Evolutionary conservation across 64 coral and sea anemone species (phyloP).

Genomic region (Pachyseris speciosa): DNA sequence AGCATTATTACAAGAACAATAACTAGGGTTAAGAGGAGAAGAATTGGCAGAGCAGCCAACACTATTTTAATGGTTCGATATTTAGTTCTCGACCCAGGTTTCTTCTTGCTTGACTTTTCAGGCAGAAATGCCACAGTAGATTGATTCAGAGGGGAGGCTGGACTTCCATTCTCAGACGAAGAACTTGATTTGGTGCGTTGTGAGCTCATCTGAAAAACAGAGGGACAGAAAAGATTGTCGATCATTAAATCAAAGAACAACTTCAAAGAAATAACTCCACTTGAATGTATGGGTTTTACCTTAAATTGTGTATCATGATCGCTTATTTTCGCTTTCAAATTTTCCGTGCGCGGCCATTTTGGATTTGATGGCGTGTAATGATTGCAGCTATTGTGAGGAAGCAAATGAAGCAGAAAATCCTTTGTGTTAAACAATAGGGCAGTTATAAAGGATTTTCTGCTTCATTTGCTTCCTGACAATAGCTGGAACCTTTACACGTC

Average conservation of each 20-base stretch:
- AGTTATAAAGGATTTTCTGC: no score
- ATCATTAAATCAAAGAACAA: background rate
- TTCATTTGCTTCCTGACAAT: no score
- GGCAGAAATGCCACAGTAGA: conserved; percentile 35
- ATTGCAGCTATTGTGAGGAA: no score
- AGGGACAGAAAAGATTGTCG: background rate
- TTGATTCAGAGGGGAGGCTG: background rate
- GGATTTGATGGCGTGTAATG: no score
- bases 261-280: background rate
- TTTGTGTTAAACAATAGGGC: no score
- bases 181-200: background rate
- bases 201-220: conserved; percentile 23
- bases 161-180: background rate
- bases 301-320: no score
- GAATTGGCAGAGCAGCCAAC: background rate
- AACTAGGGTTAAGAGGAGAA: conserved; percentile 4
- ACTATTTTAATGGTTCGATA: background rate
- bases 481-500: no score
- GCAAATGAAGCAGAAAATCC: no score
- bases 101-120: background rate
- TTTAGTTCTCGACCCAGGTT: background rate
- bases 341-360: no score
- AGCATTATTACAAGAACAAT: conserved; percentile 28
- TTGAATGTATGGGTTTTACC: background rate
- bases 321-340: no score